These are phyloP conservation scores for Cryptophagus acutangulus DNA, from an alignment of 2,888 invertebrate genomes.

Conservation along the genomic window DNA sequence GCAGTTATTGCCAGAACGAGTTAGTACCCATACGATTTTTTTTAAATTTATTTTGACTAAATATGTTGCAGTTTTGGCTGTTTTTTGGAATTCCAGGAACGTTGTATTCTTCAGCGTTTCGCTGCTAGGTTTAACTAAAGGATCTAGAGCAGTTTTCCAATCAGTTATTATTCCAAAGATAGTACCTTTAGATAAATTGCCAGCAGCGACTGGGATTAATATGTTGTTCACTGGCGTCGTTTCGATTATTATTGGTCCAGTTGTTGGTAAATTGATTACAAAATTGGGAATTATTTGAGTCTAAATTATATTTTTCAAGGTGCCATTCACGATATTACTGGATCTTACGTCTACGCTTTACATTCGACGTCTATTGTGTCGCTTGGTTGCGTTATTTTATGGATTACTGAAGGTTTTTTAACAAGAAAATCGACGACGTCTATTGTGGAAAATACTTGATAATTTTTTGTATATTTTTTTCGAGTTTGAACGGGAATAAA, in stretches of 20 bases:
- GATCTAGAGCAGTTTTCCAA: constrained; percentile 45
- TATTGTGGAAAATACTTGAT: neutral
- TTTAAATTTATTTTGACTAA: neutral
- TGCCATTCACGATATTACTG: constrained; percentile 27
- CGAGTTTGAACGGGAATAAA: neutral
- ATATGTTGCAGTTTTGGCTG: constrained; percentile 34
- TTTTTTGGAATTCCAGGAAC: constrained; percentile 22
- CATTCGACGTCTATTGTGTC: constrained; percentile 33
- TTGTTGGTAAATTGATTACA: constrained; percentile 39
- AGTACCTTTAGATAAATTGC: constrained; percentile 41
- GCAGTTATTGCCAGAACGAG: constrained; percentile 44
- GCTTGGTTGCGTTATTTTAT: constrained; percentile 30
- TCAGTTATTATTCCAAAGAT: constrained; percentile 44
- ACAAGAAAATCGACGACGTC: neutral
- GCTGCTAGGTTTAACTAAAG: constrained; percentile 44
- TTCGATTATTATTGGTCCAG: constrained; percentile 42
- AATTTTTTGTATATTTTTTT: neutral
- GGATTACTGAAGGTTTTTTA: constrained; percentile 23
- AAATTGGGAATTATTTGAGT: constrained; percentile 1
- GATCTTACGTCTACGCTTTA: constrained; percentile 31
- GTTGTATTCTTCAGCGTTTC: constrained; percentile 32
- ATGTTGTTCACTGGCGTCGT: constrained; percentile 43
- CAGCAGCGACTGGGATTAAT: constrained; percentile 44
- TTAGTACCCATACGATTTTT: constrained; percentile 27
- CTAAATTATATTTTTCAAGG: constrained; percentile 25